Conservation (phyloP, 1,140 invertebrate genomes). For the Ostrea denselamellosa region DNA sequence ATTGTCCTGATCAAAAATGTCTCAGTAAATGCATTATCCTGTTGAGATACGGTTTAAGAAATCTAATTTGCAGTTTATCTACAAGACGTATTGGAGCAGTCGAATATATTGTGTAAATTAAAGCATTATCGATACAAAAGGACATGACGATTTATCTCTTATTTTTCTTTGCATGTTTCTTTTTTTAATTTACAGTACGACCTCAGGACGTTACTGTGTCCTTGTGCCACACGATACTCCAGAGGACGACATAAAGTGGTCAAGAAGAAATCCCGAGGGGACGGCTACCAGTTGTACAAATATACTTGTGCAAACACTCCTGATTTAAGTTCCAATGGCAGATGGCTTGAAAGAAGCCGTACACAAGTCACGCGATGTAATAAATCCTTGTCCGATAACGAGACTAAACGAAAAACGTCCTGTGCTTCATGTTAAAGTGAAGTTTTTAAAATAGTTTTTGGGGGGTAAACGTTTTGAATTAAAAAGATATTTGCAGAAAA, state of each 20-base stretch:
- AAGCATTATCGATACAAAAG: too few relatives aligned
- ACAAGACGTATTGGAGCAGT: too few relatives aligned
- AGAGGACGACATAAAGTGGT: conserved; percentile 25
- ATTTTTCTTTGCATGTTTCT: neutral
- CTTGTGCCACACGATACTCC: neutral
- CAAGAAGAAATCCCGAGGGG: conserved; percentile 22
- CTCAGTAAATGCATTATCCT: too few relatives aligned
- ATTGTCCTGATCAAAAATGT: too few relatives aligned
- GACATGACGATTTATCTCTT: neutral
- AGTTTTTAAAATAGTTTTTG: neutral
- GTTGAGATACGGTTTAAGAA: too few relatives aligned
- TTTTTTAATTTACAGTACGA: conserved; percentile 3
- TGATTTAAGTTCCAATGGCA: neutral
- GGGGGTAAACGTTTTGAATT: neutral
- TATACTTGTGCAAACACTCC: neutral
- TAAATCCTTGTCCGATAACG: neutral
- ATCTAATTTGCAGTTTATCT: too few relatives aligned
- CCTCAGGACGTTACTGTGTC: neutral
- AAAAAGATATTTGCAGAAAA: neutral
- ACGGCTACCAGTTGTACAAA: conserved; percentile 7
- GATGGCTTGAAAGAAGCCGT: neutral
- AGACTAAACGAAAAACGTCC: neutral
- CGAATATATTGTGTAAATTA: too few relatives aligned
- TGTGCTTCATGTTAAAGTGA: neutral
- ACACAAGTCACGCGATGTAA: neutral